phyloP scores from a whole-genome alignment of 2,888 invertebrate genomes.

The Caenorhabditis angaria region DNA sequence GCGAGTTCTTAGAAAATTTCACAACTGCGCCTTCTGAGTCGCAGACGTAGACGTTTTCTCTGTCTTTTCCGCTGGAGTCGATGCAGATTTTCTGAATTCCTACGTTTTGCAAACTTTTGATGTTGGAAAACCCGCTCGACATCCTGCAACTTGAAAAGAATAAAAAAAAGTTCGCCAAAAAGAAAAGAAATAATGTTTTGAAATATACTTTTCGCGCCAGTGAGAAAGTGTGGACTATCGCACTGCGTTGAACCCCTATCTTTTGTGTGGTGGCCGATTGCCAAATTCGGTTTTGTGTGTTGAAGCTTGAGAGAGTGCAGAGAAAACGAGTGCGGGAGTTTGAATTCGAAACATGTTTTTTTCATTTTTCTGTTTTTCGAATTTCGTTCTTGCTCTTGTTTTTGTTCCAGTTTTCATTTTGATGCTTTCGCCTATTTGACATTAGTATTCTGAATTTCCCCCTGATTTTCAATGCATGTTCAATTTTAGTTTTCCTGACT shows the following conservation, averaged over 20 bases:
- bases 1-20: conserved; percentile 22
- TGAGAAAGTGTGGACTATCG: conserved; percentile 24
- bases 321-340: conserved; percentile 1
- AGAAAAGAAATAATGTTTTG: not conserved
- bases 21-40: conserved; percentile 29
- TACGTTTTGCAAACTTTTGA: conserved; percentile 24
- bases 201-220: conserved; percentile 7
- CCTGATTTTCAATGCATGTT: too few relatives aligned
- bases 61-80: conserved; percentile 21
- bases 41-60: conserved; percentile 30
- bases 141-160: not conserved
- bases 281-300: not conserved
- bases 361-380: not conserved
- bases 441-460: too few relatives aligned
- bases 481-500: too few relatives aligned
- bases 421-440: too few relatives aligned
- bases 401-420: too few relatives aligned
- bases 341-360: not conserved
- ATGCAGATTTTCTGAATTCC: conserved; percentile 36
- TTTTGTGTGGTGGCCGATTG: conserved; percentile 15
- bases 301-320: not conserved
- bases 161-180: not conserved
- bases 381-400: not conserved
- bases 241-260: conserved; percentile 37
- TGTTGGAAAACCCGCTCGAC: conserved; percentile 23